These are phyloP conservation scores for Aphis gossypii DNA, from an alignment of 1,140 invertebrate genomes.

Conservation along the genomic window DNA sequence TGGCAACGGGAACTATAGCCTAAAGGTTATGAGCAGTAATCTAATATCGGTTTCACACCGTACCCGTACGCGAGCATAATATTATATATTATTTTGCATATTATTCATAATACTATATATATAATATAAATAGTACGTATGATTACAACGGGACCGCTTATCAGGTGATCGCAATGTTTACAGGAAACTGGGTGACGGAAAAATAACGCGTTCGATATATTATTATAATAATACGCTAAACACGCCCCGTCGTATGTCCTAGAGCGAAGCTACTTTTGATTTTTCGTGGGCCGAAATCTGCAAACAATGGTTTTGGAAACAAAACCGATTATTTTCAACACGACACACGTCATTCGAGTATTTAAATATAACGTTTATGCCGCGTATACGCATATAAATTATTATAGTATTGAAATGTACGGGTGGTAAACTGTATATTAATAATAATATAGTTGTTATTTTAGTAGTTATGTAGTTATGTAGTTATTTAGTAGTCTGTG, in stretches of 20 bases:
- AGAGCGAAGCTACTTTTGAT: not conserved
- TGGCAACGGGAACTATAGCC: not conserved
- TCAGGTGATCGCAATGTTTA: not conserved
- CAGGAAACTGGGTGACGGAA: constrained; percentile 11
- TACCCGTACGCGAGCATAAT: not conserved
- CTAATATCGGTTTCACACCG: not conserved
- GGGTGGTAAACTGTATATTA: not conserved
- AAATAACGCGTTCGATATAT: not conserved
- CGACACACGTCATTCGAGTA: not conserved
- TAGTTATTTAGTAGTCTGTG: too few relatives aligned
- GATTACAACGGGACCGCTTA: not conserved
- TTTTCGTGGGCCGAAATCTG: not conserved
- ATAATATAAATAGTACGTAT: too few relatives aligned
- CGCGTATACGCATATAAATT: too few relatives aligned
- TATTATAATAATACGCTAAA: not conserved
- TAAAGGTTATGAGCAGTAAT: not conserved
- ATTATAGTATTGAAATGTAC: not conserved
- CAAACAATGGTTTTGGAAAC: not conserved
- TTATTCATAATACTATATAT: not conserved
- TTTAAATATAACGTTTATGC: not conserved
- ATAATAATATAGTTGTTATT: not conserved
- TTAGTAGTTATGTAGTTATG: too few relatives aligned
- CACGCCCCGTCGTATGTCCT: not conserved
- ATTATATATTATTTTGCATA: not conserved
- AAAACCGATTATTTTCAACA: not conserved